phyloP scores from a whole-genome alignment of 2,888 invertebrate genomes.

The Lepetodrilus schrolli region DNA sequence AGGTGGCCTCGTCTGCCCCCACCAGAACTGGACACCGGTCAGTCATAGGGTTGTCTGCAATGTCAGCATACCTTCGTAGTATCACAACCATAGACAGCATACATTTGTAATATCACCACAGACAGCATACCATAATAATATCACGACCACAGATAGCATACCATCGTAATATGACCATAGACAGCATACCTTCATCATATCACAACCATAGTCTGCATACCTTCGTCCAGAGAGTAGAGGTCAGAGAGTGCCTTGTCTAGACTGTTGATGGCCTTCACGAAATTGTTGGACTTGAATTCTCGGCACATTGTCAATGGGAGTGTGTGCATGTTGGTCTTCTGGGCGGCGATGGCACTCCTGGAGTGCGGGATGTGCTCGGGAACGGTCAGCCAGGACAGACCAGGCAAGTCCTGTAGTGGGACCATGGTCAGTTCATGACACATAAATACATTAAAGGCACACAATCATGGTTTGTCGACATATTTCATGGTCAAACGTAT shows the following conservation, averaged over 20 bases:
- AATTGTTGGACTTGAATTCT: neutral
- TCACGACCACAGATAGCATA: too few relatives aligned
- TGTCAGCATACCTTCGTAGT: too few relatives aligned
- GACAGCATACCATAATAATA: too few relatives aligned
- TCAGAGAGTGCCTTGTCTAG: neutral
- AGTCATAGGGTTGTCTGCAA: too few relatives aligned
- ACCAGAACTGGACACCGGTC: neutral
- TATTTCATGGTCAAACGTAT: too few relatives aligned
- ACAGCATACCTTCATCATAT: too few relatives aligned
- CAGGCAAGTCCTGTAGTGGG: neutral
- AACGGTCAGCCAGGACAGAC: neutral
- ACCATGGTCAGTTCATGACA: too few relatives aligned
- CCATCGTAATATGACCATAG: too few relatives aligned
- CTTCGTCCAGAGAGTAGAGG: neutral
- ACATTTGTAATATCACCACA: too few relatives aligned
- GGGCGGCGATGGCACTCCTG: neutral
- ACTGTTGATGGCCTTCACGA: neutral
- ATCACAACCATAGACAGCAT: too few relatives aligned
- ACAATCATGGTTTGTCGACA: too few relatives aligned
- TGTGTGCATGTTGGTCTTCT: neutral
- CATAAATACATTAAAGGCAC: too few relatives aligned
- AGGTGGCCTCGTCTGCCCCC: neutral
- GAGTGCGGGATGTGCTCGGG: neutral
- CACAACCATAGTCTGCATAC: neutral
- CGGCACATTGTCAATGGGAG: neutral